Evolutionary conservation across 2,113 vertebrate species (phyloP).

Genomic region (Dromaius novaehollandiae): DNA sequence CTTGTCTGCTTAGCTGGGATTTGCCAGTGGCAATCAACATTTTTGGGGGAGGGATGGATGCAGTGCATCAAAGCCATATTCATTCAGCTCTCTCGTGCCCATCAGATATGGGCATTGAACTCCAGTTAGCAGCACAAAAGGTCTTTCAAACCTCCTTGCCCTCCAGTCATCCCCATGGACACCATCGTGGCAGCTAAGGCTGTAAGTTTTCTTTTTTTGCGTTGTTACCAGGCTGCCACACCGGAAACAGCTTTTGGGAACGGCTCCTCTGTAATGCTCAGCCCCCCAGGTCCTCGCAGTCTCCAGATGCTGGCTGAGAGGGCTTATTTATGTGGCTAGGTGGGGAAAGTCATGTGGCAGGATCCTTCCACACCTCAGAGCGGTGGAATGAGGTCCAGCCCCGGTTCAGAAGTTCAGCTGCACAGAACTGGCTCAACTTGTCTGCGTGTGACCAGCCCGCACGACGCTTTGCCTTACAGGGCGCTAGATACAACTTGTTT

Average conservation of each 20-base stretch:
- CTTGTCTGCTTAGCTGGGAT: background rate
- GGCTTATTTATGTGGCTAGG: background rate
- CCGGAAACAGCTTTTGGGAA: background rate
- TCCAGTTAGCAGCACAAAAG: background rate
- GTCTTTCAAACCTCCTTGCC: background rate
- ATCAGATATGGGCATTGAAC: background rate
- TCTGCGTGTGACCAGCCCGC: rapidly evolving
- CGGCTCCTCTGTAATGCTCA: background rate
- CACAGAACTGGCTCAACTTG: background rate
- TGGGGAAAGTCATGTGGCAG: background rate
- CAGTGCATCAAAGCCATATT: background rate
- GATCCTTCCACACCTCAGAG: background rate
- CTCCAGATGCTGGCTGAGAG: background rate
- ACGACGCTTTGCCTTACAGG: background rate
- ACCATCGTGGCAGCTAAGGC: rapidly evolving
- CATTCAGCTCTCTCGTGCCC: background rate
- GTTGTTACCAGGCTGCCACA: background rate
- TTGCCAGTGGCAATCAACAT: background rate
- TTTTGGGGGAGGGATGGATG: background rate
- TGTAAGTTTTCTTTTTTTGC: background rate
- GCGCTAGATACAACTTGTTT: background rate
- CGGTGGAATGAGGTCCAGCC: background rate
- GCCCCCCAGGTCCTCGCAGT: background rate
- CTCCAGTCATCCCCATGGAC: background rate
- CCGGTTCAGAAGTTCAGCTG: constrained; percentile 9